Percentiles rank a stretch among this genome's conserved stretches.
Evolutionary conservation across 1,140 invertebrate genomes (phyloP).

Genomic region (Drosophila nasuta): DNA sequence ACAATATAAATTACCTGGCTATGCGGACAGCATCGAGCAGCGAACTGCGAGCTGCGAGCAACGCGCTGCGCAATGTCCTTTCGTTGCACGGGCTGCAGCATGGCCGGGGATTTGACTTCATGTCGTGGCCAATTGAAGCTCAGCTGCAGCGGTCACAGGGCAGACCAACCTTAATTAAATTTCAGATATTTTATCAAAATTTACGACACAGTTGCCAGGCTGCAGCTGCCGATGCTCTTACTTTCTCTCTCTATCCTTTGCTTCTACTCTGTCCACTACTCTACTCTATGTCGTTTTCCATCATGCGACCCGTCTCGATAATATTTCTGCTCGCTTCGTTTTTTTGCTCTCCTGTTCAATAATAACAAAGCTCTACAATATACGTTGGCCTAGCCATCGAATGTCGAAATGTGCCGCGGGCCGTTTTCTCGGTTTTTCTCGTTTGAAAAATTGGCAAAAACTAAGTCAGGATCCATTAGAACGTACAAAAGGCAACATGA

Average conservation of each 20-base stretch:
- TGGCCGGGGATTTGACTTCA: conserved; percentile 35
- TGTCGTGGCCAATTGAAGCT: conserved; percentile 58
- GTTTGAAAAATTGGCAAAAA: conserved; percentile 68
- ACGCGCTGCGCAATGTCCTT: conserved; percentile 14
- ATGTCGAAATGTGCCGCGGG: conserved; percentile 66
- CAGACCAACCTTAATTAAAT: conserved; percentile 69
- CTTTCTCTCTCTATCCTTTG: background rate
- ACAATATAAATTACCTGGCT: conserved; percentile 76
- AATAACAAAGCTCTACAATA: conserved; percentile 45
- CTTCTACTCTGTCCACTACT: no score
- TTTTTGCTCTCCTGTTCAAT: conserved; percentile 36
- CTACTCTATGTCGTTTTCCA: conserved; percentile 28
- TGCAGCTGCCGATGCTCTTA: conserved; percentile 2
- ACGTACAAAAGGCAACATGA: conserved; percentile 59
- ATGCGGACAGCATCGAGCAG: conserved; percentile 20
- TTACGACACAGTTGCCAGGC: conserved; percentile 48
- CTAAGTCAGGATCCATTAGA: conserved; percentile 71
- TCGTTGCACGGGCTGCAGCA: background rate
- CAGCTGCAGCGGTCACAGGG: conserved; percentile 39
- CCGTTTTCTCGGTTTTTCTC: conserved; percentile 38
- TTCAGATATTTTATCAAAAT: conserved; percentile 78
- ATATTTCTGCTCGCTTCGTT: conserved; percentile 7
- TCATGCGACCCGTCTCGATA: conserved; percentile 33
- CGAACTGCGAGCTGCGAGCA: background rate
- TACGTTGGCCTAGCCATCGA: conserved; percentile 8